Evolutionary conservation across 2,888 invertebrate species (phyloP).

Genomic region (Elysia crispata): DNA sequence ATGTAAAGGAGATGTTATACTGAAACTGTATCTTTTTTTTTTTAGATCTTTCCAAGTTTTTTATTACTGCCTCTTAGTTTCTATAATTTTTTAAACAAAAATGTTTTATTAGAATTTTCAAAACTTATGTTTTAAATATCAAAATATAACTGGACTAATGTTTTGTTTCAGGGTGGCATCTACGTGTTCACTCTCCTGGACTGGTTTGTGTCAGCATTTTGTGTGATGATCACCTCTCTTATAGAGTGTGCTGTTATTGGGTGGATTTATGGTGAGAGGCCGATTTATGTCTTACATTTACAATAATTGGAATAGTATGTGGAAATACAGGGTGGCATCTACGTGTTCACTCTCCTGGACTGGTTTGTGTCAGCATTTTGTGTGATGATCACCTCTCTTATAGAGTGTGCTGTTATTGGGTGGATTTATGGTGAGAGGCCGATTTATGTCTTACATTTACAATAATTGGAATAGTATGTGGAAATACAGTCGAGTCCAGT

Average conservation of each 20-base stretch:
- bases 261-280: constrained; percentile 78
- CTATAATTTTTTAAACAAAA: no score
- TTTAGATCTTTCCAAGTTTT: no score
- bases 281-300: no score
- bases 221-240: constrained; percentile 75
- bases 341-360: constrained; percentile 76
- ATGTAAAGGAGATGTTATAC: no score
- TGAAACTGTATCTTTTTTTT: no score
- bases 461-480: no score
- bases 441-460: not conserved
- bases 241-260: constrained; percentile 75
- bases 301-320: no score
- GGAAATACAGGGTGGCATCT: constrained; percentile 78
- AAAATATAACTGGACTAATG: no score
- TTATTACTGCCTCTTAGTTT: no score
- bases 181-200: constrained; percentile 77
- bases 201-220: constrained; percentile 76
- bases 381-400: constrained; percentile 74
- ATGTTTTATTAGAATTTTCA: no score
- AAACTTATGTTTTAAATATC: no score
- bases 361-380: constrained; percentile 77
- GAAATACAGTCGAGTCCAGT: no score
- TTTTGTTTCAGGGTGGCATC: constrained; percentile 77
- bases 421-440: constrained; percentile 76
- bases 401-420: constrained; percentile 75